Base-by-base conservation (phyloP, 37 sponge, comb jelly and placozoan genomes). In the Amphimedon queenslandica region DNA sequence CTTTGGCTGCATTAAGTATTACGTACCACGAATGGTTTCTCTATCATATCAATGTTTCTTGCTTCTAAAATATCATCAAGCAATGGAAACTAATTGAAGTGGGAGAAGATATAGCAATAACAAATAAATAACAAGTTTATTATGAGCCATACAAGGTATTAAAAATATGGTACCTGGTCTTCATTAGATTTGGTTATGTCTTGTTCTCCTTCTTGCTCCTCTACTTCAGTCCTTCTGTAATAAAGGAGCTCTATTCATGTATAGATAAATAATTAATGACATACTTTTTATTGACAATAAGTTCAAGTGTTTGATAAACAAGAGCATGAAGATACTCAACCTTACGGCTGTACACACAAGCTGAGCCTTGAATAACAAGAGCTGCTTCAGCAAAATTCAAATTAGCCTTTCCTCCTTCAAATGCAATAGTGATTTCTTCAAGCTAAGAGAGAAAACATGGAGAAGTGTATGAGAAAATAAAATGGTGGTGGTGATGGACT, bases 341-440 rank as follows among this genome's bases (percentile, higher is more conserved):
- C 81, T 99, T 99, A 70, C 78, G 91, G 72, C 99, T 95, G 88
- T 92, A 99, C n/a, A 99, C 85, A 61, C 94, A 86, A 10, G 99
- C 82, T 25, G 93, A 93, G 18, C 99, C 99, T 55, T 99, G 99
- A 40, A 99, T 99, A 30, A 99, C 78, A 27, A 99, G 84, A 70
- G 99, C 99, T 25, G 99, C 99, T 64, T 99, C 96, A 32, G 89
- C 86, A 78, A 99, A 99, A 70, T 95, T 90, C 82, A 93, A 84
- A 18, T 61, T 71, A 3, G 88, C 83, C 0, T 35, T 21, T 29
- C 93, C 93, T 37, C 66, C 84, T 67, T 93, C 97, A 74, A 96
- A 92, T 23, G 97, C 64, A 29, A 96, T 87, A 35, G 86, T 84
- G 63, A 96, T 74, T 36, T 80, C 55, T 20, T 89, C 97, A 20